Evolutionary conservation across 1,140 invertebrate genomes (phyloP).

Genomic region (Mamestra configurata): DNA sequence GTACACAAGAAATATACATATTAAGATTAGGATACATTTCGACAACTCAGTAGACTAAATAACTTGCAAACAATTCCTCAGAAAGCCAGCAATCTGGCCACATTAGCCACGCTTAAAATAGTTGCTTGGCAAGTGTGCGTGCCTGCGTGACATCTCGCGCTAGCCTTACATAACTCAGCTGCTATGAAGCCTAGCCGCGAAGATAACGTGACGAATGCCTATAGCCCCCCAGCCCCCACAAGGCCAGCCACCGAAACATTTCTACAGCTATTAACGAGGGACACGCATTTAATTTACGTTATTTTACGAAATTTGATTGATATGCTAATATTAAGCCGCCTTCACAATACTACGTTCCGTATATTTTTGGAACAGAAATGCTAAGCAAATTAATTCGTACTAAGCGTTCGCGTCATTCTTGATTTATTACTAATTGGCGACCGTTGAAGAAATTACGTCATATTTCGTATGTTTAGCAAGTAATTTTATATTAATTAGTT

Average conservation of each 20-base stretch:
- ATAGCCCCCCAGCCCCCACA: slow-evolving; percentile 56
- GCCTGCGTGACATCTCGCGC: slow-evolving; percentile 63
- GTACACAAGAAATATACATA: too few species aligned
- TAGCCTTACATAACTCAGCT: slow-evolving; percentile 50
- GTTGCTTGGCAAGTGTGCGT: slow-evolving; percentile 61
- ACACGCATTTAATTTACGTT: slow-evolving; percentile 42
- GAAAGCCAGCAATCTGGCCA: slow-evolving; percentile 20
- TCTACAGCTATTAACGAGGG: slow-evolving; percentile 7
- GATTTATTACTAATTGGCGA: slow-evolving; percentile 40
- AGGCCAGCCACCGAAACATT: slow-evolving; percentile 64
- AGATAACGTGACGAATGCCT: slow-evolving; percentile 67
- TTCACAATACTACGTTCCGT: not conserved
- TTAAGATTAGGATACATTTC: too few species aligned
- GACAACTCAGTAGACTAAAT: not conserved
- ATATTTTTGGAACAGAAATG: slow-evolving; percentile 15
- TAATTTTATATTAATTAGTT: slow-evolving; percentile 26
- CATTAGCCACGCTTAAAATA: slow-evolving; percentile 58
- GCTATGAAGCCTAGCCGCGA: slow-evolving; percentile 51
- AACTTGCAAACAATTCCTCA: not conserved
- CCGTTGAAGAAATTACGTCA: slow-evolving; percentile 4
- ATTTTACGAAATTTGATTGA: slow-evolving; percentile 50
- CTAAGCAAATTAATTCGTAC: slow-evolving; percentile 35
- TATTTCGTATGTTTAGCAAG: slow-evolving; percentile 10
- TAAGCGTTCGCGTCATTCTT: slow-evolving; percentile 22
- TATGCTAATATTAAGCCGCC: slow-evolving; percentile 34